Evolutionary conservation across 2,888 invertebrate genomes (phyloP).

Genomic region (Selenia dentaria): DNA sequence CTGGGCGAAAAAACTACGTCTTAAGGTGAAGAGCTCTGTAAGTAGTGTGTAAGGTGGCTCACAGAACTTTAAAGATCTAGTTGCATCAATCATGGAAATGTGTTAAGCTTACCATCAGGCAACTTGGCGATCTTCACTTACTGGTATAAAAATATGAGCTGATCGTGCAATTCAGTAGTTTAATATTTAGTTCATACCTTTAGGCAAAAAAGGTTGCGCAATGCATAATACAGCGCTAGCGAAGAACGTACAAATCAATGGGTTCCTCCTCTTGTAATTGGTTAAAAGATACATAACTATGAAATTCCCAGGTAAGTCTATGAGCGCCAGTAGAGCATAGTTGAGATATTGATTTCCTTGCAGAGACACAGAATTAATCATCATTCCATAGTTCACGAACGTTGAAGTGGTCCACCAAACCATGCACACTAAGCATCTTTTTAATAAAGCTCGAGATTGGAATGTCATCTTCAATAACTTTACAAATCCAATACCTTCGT

Average conservation of each 20-base stretch:
- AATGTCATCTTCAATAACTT: conserved; percentile 60
- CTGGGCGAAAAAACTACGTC: too few species aligned
- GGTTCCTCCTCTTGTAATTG: conserved; percentile 80
- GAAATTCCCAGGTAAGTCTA: conserved; percentile 85
- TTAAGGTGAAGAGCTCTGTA: too few species aligned
- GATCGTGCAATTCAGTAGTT: too few species aligned
- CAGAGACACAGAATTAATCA: conserved; percentile 89
- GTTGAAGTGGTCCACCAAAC: conserved; percentile 86
- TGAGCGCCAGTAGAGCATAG: conserved; percentile 85
- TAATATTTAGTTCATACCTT: conserved; percentile 72
- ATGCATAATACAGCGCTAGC: conserved; percentile 84
- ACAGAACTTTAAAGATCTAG: too few species aligned
- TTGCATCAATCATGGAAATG: too few species aligned
- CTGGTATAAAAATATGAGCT: too few species aligned
- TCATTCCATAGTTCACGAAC: conserved; percentile 91
- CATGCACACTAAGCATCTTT: conserved; percentile 65
- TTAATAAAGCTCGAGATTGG: conserved; percentile 53
- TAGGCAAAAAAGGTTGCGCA: conserved; percentile 84
- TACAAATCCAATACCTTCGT: conserved; percentile 44
- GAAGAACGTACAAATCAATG: conserved; percentile 81
- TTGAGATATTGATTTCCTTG: conserved; percentile 91
- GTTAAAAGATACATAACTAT: conserved; percentile 81
- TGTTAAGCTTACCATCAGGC: too few species aligned
- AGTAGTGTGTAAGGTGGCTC: too few species aligned
- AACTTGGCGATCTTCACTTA: too few species aligned